Evolutionary conservation across 1,140 invertebrate species (phyloP).

Genomic region (Diprion similis): DNA sequence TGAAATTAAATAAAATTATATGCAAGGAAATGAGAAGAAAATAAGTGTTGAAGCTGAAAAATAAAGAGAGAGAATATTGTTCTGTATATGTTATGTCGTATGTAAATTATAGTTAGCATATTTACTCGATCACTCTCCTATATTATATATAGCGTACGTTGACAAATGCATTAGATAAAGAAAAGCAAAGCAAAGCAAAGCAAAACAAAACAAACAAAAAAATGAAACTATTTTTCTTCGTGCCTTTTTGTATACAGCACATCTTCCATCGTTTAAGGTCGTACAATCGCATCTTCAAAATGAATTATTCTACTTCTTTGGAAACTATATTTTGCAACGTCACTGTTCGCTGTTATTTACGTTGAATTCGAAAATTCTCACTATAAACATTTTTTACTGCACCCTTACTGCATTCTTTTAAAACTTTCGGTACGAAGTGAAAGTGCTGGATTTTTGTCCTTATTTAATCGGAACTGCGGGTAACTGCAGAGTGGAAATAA

Average conservation of each 20-base stretch:
- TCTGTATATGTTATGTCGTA: neutral
- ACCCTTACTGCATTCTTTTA: too few species aligned
- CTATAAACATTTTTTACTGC: too few species aligned
- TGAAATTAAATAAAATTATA: neutral
- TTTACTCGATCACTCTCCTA: neutral
- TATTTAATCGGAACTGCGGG: too few species aligned
- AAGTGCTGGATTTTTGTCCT: too few species aligned
- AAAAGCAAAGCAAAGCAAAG: neutral
- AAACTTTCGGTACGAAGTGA: too few species aligned
- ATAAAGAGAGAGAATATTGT: neutral
- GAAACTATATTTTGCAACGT: too few species aligned
- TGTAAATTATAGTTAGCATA: constrained; percentile 2
- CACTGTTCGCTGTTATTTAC: too few species aligned
- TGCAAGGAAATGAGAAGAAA: neutral
- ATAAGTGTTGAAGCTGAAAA: neutral
- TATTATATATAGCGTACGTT: neutral
- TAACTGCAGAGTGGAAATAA: too few species aligned
- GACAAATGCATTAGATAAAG: neutral
- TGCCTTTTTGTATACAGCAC: neutral
- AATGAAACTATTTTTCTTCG: neutral
- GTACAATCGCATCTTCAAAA: too few species aligned
- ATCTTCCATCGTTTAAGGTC: neutral
- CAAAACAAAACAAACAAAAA: neutral
- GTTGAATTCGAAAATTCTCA: too few species aligned
- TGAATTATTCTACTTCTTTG: too few species aligned